Percentiles rank a stretch among this genome's conserved stretches.
These are phyloP conservation scores for Ranitomeya variabilis DNA, from an alignment of 2,113 vertebrate species.

Conservation along the genomic window DNA sequence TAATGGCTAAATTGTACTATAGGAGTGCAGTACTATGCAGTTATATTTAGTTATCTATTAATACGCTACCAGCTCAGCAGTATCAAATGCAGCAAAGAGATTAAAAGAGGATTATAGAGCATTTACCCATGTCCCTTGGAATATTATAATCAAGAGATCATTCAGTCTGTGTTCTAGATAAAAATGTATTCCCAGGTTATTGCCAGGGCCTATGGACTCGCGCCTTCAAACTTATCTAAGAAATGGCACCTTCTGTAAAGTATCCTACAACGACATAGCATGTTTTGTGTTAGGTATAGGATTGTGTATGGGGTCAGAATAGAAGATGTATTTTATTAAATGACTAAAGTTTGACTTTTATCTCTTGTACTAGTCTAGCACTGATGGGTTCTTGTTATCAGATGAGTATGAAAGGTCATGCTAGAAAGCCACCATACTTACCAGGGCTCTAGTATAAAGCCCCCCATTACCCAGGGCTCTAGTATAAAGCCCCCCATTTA, in stretches of 20 bases:
- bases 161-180: not conserved
- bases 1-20: not conserved
- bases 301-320: not conserved
- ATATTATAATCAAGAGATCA: slow-evolving; percentile 7
- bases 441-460: no score
- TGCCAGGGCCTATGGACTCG: not conserved
- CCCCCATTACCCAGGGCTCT: no score
- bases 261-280: not conserved
- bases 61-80: not conserved
- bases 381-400: no score
- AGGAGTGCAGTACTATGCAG: not conserved
- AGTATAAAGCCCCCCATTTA: no score
- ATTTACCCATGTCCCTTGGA: not conserved
- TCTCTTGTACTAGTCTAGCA: no score
- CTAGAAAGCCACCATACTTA: no score
- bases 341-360: not conserved
- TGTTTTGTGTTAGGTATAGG: no score
- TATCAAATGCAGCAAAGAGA: not conserved
- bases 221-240: not conserved
- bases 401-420: no score
- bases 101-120: not conserved
- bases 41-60: not conserved
- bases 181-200: not conserved
- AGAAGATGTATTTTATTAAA: not conserved
- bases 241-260: not conserved